Evolutionary conservation across 2,888 invertebrate genomes (phyloP), one percentile per base, ranked within the genome.

Genomic region (Protodeltote pygarga): DNA sequence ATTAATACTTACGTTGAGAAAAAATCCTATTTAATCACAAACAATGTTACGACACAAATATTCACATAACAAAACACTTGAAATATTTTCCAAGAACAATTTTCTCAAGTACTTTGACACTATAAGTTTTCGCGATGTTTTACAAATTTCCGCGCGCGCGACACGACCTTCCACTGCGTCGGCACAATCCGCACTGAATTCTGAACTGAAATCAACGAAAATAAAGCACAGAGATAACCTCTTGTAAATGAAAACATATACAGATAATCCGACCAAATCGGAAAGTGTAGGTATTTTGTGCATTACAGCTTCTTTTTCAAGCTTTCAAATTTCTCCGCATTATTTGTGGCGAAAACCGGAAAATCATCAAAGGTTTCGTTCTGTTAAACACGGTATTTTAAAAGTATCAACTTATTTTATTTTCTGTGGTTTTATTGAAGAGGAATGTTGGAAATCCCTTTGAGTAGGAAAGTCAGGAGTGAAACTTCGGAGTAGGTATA

Each of bases 61-160:
- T 17, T 28, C 69, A 68, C 65, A 17, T 14, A 60, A 47, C 25
- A 42, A 46, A 34, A 25, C 60, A 60, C 45, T 28, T 40, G 16
- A 40, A 50, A 41, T 44, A 11, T n/a, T 50, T 53, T 15, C 34
- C 38, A 33, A 37, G 23, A 32, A 31, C 8, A 11, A n/a, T n/a
- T 21, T 1, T 15, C 17, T 9, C 4, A 9, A 37, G 5, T 38
- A 31, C 17, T 13, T 15, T 14, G 17, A 11, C 19, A 35, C 17
- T 13, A 20, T 8, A 65, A 67, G 49, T 68, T 68, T 54, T 34
- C 59, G 47, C 70, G 70, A 69, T 70, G 53, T 65, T 49, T 37
- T 34, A 31, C 17, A n/a, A 29, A n/a, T 20, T 24, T 15, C 15
- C 15, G 17, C 38, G 23, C 14, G 29, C 51, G 29, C 28, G 29